A percentile compares a stretch with the other conserved stretches of the same genome.
Conservation (phyloP, 2,888 invertebrate species). For the Leucophenga montana region DNA sequence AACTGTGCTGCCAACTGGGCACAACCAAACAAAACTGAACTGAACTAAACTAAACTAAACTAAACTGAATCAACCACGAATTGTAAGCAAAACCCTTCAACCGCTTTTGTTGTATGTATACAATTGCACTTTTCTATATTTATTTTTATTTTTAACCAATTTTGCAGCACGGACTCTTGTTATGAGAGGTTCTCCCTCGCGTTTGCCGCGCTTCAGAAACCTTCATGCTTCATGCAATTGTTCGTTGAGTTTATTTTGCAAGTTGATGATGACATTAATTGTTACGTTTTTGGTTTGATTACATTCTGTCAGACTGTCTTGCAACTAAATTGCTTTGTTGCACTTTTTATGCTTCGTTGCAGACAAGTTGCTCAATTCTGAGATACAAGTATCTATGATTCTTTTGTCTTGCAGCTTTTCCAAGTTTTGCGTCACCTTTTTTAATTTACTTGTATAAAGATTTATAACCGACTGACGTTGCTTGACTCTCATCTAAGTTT, state of each 20-base stretch:
- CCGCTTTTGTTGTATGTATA: neutral
- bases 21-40: neutral
- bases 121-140: neutral
- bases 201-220: slow-evolving; percentile 52
- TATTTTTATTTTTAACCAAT: neutral
- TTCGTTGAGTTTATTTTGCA: slow-evolving; percentile 46
- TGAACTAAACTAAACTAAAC: slow-evolving; percentile 9
- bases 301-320: slow-evolving; percentile 27
- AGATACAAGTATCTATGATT: too few species aligned
- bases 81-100: slow-evolving; percentile 39
- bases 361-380: slow-evolving; percentile 24
- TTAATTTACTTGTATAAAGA: too few species aligned
- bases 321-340: slow-evolving; percentile 12
- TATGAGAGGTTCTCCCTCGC: slow-evolving; percentile 37
- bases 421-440: too few species aligned
- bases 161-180: too few species aligned
- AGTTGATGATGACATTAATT: slow-evolving; percentile 61
- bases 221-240: slow-evolving; percentile 45
- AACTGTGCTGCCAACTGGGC: slow-evolving; percentile 7
- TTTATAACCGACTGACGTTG: too few species aligned
- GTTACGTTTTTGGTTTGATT: slow-evolving; percentile 43
- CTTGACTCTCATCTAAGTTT: too few species aligned
- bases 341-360: slow-evolving; percentile 42
- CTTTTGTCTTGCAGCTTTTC: too few species aligned
- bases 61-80: slow-evolving; percentile 34